Evolutionary conservation across 1,140 invertebrate species (phyloP), one percentile per base, ranked within the genome.

Genomic region (Elysia chlorotica): DNA sequence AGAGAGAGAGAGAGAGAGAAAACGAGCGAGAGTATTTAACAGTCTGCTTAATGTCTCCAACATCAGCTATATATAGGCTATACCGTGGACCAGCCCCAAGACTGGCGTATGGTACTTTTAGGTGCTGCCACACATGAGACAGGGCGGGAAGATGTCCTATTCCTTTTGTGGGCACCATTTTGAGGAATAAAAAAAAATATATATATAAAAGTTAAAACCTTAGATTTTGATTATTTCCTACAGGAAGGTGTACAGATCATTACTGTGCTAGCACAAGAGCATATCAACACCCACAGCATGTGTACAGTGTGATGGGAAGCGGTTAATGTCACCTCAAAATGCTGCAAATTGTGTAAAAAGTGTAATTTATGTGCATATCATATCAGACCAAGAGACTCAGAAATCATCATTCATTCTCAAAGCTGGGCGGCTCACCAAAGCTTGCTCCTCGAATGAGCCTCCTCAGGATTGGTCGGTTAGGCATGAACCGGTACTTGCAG

Each of bases 401-500:
- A 48, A 48, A n/a, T 48, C 41, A 48, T n/a, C 41, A 14, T 48
- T 48, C 10, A 48, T 48, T 48, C 41, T 30, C 19, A 62, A 30
- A 28, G 10, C 4, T 33, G 36, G 19, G 36, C 37, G 5, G 76
- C 75, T 77, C 83, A 84, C 87, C 85, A 77, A 89, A 84, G 6
- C 88, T 75, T 35, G 85, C 79, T n/a, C 88, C 87, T 76, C 88
- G 74, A 35, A 89, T 82, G 0, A 86, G 41, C 65, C 82, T 84
- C 38, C 88, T 78, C 54, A 85, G 76, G 1, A 83, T 63, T n/a
- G 87, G 87, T 66, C 81, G 80, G 25, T 88, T 76, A 38, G 87
- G 83, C 53, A 85, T 79, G 35, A 85, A 81, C 21, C 82, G 79
- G 65, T 88, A 88, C 75, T 88, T 88, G 74, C 88, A 89, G 30